phyloP scores from a whole-genome alignment of 2,113 vertebrate genomes.

The Xiphorhynchus elegans region DNA sequence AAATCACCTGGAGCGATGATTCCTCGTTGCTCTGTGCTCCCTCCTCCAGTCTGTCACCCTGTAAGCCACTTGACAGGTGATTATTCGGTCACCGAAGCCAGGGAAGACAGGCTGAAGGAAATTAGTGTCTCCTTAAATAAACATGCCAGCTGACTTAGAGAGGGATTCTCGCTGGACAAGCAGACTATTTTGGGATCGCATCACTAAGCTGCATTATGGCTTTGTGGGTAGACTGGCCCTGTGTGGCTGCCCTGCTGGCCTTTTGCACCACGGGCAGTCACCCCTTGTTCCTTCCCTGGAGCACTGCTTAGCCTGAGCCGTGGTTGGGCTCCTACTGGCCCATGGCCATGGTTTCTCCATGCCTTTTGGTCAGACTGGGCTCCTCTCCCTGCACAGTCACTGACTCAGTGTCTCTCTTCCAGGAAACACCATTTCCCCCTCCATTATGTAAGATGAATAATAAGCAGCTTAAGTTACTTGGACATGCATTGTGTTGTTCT shows the following conservation, averaged over 20 bases:
- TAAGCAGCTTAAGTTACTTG: background rate
- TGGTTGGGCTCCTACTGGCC: rapidly evolving
- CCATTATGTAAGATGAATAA: background rate
- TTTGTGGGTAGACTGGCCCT: background rate
- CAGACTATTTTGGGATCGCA: background rate
- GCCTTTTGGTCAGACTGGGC: background rate
- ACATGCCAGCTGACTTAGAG: background rate
- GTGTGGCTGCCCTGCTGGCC: background rate
- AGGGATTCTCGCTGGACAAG: background rate
- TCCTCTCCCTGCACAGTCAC: background rate
- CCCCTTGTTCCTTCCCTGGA: background rate
- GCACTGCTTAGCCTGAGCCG: background rate
- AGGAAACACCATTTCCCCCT: background rate
- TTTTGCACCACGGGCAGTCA: background rate
- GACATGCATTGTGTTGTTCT: background rate
- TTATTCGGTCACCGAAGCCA: background rate
- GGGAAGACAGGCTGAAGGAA: background rate
- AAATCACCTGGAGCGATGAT: conserved; percentile 15
- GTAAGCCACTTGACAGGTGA: conserved; percentile 33
- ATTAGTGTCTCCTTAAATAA: conserved; percentile 19
- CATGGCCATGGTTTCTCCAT: background rate
- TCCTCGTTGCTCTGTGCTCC: background rate
- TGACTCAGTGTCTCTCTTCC: background rate
- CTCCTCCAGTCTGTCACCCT: background rate
- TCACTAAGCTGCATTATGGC: conserved; percentile 19